Percentiles rank a stretch among this genome's conserved stretches.
Conservation (phyloP, 1,140 invertebrate genomes). For the Onthophagus taurus region DNA sequence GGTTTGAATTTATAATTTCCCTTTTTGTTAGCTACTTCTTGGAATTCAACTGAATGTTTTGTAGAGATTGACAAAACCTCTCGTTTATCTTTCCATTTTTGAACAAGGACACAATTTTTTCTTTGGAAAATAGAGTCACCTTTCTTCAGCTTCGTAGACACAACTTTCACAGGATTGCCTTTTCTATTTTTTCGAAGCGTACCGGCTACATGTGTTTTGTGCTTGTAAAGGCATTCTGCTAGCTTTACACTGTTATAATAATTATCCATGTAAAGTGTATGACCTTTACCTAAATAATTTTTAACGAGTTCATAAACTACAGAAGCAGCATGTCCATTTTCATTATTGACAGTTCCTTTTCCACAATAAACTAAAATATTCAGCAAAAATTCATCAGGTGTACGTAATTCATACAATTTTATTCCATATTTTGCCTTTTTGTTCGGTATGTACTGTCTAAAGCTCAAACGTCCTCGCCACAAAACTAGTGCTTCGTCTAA, state of each 20-base stretch:
- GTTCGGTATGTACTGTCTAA: conserved; percentile 11
- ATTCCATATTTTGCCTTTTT: conserved; percentile 12
- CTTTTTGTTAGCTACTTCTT: conserved; percentile 1
- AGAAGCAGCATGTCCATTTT: conserved; percentile 6
- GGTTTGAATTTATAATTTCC: conserved; percentile 1
- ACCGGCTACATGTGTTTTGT: conserved; percentile 39
- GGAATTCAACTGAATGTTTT: neutral
- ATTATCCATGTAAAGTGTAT: conserved; percentile 8
- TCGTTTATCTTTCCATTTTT: conserved; percentile 7
- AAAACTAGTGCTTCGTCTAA: conserved; percentile 32
- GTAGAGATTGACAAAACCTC: conserved; percentile 1
- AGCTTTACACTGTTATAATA: conserved; percentile 12
- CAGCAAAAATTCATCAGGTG: conserved; percentile 9
- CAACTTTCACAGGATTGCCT: conserved; percentile 1
- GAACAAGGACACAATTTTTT: neutral
- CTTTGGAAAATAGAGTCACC: conserved; percentile 25
- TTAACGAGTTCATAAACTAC: neutral
- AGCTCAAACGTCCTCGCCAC: conserved; percentile 9
- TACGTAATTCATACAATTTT: conserved; percentile 15
- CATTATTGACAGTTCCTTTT: conserved; percentile 3
- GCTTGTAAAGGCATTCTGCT: neutral
- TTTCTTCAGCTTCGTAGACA: conserved; percentile 28
- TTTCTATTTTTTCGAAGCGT: conserved; percentile 28
- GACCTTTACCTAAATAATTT: conserved; percentile 8
- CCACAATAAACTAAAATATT: conserved; percentile 10